A percentile compares a stretch with the other conserved stretches of the same genome.
These are phyloP conservation scores for Todiramphus saurophagus DNA, from an alignment of 2,113 vertebrate genomes.

Conservation along the genomic window DNA sequence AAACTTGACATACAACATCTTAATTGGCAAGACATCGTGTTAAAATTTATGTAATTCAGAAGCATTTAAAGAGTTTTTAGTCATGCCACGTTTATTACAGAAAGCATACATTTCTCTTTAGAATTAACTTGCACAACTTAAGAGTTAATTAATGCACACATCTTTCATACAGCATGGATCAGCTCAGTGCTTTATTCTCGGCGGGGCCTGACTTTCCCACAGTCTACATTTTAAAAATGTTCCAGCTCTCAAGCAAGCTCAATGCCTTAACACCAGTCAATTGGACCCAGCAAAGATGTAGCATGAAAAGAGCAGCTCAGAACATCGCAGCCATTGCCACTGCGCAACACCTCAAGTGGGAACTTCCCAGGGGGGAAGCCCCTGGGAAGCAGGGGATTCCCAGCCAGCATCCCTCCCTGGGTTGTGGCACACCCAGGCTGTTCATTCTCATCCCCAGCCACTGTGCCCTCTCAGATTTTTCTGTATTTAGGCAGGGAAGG, in stretches of 20 bases:
- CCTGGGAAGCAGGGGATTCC: background rate
- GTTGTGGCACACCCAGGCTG: background rate
- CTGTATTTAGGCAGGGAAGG: background rate
- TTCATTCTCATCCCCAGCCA: background rate
- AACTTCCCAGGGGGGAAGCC: background rate
- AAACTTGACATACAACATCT: background rate
- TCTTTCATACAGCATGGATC: background rate
- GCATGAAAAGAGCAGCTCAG: fast-evolving
- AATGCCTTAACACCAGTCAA: background rate
- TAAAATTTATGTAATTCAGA: background rate
- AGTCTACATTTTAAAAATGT: background rate
- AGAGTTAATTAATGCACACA: fast-evolving
- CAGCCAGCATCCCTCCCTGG: background rate
- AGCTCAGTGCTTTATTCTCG: background rate
- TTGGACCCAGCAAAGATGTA: background rate
- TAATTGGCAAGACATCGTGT: background rate
- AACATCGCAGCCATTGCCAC: fast-evolving
- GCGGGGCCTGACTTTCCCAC: background rate
- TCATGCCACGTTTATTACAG: background rate
- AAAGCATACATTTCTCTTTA: background rate
- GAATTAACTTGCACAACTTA: background rate
- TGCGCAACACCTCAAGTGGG: background rate
- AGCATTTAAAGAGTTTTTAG: background rate
- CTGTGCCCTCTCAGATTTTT: background rate
- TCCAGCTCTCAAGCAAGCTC: background rate